phyloP scores from a whole-genome alignment of 2,888 invertebrate species.

The Eupithecia exiguata region DNA sequence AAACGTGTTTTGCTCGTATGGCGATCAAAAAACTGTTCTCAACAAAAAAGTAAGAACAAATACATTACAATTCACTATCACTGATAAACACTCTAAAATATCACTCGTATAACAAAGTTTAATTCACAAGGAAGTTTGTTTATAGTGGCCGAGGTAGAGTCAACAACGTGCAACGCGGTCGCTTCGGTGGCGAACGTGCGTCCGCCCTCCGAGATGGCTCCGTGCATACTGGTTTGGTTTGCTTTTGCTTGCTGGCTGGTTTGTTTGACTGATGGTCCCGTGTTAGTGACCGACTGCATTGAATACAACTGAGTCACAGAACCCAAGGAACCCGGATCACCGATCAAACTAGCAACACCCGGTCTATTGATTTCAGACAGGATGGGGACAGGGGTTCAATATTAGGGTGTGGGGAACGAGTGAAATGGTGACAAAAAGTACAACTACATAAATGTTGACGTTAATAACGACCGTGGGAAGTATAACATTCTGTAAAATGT shows the following conservation, averaged over 20 bases:
- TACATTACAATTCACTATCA: slow-evolving; percentile 60
- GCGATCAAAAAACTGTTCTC: slow-evolving; percentile 61
- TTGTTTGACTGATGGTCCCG: slow-evolving; percentile 56
- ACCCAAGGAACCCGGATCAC: slow-evolving; percentile 73
- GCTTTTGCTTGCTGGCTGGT: slow-evolving; percentile 34
- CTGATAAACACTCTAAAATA: slow-evolving; percentile 53
- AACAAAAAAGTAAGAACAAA: slow-evolving; percentile 59
- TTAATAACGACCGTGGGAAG: slow-evolving; percentile 25
- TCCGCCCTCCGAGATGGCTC: slow-evolving; percentile 62
- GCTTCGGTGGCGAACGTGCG: slow-evolving; percentile 59
- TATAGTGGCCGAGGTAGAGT: slow-evolving; percentile 56
- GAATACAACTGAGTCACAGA: slow-evolving; percentile 73
- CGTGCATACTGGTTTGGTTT: slow-evolving; percentile 62
- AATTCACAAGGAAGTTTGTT: slow-evolving; percentile 68
- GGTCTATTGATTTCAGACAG: slow-evolving; percentile 67
- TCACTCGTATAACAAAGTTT: slow-evolving; percentile 64
- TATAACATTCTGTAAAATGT: slow-evolving; percentile 19
- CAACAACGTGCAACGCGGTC: slow-evolving; percentile 57
- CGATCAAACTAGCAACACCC: slow-evolving; percentile 67
- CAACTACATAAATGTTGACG: slow-evolving; percentile 23
- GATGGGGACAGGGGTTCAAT: slow-evolving; percentile 56
- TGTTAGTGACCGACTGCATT: slow-evolving; percentile 65
- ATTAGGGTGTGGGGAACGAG: slow-evolving; percentile 53
- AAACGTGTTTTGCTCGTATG: slow-evolving; percentile 75
- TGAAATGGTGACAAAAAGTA: slow-evolving; percentile 30